Percentiles rank a stretch among this genome's conserved stretches.
Conservation (phyloP, 2,888 invertebrate genomes). For the Nymphalis urticae region DNA sequence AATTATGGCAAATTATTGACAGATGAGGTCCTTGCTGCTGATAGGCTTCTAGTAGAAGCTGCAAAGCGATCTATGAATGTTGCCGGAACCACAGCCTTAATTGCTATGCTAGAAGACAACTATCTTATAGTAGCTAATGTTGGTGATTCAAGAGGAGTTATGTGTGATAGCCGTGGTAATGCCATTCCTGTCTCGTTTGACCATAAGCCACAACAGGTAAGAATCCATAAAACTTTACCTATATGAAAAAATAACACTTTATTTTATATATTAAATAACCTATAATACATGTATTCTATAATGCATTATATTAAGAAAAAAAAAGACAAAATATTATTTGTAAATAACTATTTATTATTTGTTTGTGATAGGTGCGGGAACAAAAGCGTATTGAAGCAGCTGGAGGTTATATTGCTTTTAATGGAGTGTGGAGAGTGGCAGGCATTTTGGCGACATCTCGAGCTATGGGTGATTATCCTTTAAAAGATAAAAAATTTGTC, state of each 20-base stretch:
- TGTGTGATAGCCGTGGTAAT: slow-evolving; percentile 94
- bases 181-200: slow-evolving; percentile 96
- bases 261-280: background rate
- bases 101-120: slow-evolving; percentile 91
- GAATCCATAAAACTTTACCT: background rate
- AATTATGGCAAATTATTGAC: slow-evolving; percentile 91
- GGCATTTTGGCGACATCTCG: slow-evolving; percentile 96
- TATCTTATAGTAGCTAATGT: slow-evolving; percentile 96
- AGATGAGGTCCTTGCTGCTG: slow-evolving; percentile 93
- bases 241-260: background rate
- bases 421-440: slow-evolving; percentile 97
- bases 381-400: slow-evolving; percentile 95
- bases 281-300: too few relatives aligned
- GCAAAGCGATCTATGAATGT: slow-evolving; percentile 90
- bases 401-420: slow-evolving; percentile 96
- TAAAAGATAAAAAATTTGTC: slow-evolving; percentile 95
- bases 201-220: slow-evolving; percentile 97
- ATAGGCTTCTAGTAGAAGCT: slow-evolving; percentile 89
- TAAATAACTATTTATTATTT: background rate
- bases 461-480: slow-evolving; percentile 96
- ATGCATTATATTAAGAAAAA: background rate
- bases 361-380: slow-evolving; percentile 87
- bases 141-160: slow-evolving; percentile 97
- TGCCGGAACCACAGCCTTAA: slow-evolving; percentile 94
- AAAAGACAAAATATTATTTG: background rate